phyloP scores from a whole-genome alignment of 2,888 invertebrate genomes.

The Cheiracanthium punctorium region DNA sequence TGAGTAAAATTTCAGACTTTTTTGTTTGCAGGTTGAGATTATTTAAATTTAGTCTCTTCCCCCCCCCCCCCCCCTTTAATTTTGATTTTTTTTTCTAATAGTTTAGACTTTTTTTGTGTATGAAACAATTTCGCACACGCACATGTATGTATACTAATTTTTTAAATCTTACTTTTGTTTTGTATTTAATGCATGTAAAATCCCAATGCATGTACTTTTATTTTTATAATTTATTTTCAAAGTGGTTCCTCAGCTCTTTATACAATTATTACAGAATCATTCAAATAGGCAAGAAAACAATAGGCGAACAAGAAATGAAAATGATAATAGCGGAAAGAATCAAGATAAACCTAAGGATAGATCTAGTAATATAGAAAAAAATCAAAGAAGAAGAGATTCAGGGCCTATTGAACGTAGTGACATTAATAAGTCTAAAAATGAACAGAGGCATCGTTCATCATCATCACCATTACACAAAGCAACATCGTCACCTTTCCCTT shows the following conservation, averaged over 20 bases:
- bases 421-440: slow-evolving; percentile 57
- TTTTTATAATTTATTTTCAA: not conserved
- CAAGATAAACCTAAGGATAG: slow-evolving; percentile 65
- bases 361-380: slow-evolving; percentile 66
- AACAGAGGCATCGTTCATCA: slow-evolving; percentile 62
- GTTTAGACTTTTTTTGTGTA: too few relatives aligned
- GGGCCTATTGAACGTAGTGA: slow-evolving; percentile 60
- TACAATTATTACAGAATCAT: slow-evolving; percentile 62
- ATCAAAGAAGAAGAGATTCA: slow-evolving; percentile 65
- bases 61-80: too few relatives aligned
- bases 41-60: too few relatives aligned
- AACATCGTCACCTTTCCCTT: slow-evolving; percentile 68
- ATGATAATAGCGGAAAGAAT: slow-evolving; percentile 47
- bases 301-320: slow-evolving; percentile 58
- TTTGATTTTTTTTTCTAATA: too few relatives aligned
- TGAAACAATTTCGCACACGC: too few relatives aligned
- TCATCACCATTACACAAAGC: slow-evolving; percentile 67
- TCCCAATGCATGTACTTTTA: not conserved
- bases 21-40: too few relatives aligned
- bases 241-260: not conserved
- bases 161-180: not conserved
- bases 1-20: too few relatives aligned
- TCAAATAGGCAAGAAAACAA: slow-evolving; percentile 66
- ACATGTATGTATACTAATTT: not conserved
- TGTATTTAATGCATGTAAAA: not conserved